A percentile compares a stretch with the other conserved stretches of the same genome.
These are phyloP conservation scores for Drosophila bifasciata DNA, from an alignment of 1,140 invertebrate species.

Conservation along the genomic window DNA sequence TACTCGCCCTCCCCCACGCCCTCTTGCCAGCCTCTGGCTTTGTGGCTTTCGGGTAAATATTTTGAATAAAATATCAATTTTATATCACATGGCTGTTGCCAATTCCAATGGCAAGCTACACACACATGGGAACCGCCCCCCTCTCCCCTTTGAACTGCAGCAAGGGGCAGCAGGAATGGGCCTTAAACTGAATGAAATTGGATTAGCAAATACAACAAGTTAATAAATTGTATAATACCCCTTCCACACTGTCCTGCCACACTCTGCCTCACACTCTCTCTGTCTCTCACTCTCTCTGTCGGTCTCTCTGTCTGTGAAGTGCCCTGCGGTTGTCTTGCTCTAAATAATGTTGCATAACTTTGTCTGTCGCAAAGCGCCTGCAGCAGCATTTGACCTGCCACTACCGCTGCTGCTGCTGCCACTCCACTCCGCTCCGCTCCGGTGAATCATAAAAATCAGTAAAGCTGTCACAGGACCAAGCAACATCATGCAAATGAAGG, in stretches of 20 bases:
- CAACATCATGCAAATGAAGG: slow-evolving; percentile 53
- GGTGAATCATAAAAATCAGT: slow-evolving; percentile 11
- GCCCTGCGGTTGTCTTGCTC: slow-evolving; percentile 20
- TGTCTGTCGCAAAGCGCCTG: slow-evolving; percentile 12
- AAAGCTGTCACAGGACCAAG: neutral
- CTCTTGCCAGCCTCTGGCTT: slow-evolving; percentile 10
- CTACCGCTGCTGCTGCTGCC: slow-evolving; percentile 17
- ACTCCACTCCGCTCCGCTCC: slow-evolving; percentile 50
- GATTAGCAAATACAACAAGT: slow-evolving; percentile 49
- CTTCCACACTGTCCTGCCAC: too few species aligned
- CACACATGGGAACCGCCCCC: slow-evolving; percentile 51
- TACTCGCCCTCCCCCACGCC: neutral
- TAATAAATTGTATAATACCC: slow-evolving; percentile 57
- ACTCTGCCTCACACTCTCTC: neutral
- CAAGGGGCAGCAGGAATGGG: neutral
- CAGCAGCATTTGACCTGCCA: slow-evolving; percentile 12
- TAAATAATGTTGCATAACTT: slow-evolving; percentile 56
- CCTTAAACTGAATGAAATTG: slow-evolving; percentile 69
- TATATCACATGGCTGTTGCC: slow-evolving; percentile 32
- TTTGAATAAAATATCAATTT: slow-evolving; percentile 82
- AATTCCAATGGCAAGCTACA: neutral
- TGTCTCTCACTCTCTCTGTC: neutral
- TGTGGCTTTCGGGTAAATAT: slow-evolving; percentile 60
- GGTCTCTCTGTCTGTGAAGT: neutral
- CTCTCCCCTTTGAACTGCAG: too few species aligned